Evolutionary conservation across 1,140 invertebrate species (phyloP), one percentile per base, ranked within the genome.

Genomic region (Aphelenchoides besseyi): DNA sequence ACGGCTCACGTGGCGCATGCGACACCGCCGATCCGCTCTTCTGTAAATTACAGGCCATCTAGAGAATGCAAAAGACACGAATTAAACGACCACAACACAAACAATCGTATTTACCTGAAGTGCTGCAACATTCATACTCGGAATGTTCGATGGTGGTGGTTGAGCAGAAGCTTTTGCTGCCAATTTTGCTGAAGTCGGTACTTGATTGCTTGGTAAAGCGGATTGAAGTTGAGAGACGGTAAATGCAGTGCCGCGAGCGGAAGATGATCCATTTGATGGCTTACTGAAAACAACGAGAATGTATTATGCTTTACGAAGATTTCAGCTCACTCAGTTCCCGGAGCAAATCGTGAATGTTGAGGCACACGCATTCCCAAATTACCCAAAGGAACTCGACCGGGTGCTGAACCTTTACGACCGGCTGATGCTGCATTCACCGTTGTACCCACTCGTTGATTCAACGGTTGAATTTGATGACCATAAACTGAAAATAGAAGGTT

Each of bases 1-100:
- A 76, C 2, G 82, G 82, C 53, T 84, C 82, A 2, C 70, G 74
- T 5, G 82, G 82, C 1, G 82, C 79, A 52, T 83, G 82, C 1
- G 81, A 83, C 12, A 82, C 80, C 52, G 64, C 61, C 8, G 78
- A 80, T 23, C 79, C 75, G 23, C 76, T 75, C 41, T 83, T 83
- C 73, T 83, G 64, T 32, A 83, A 48, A 18, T 59, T 66, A 18
- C 53, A 18, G 9, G 67, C 55, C 55, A 68, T 68, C 55, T 68
- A 35, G 9, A 68, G 33, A 68, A 68, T n/a, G n/a, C n/a, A n/a
- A n/a, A n/a, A n/a, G n/a, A n/a, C n/a, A n/a, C 16, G 23, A 68
- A 12, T 68, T 68, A 16, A 64, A 35, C 23, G 62, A 35, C 28
- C 62, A 64, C 67, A 68, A 68, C 63, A 69, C 26, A 68, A 28